Conservation (phyloP, 23 tunicate species). For the Styela plicata region DNA sequence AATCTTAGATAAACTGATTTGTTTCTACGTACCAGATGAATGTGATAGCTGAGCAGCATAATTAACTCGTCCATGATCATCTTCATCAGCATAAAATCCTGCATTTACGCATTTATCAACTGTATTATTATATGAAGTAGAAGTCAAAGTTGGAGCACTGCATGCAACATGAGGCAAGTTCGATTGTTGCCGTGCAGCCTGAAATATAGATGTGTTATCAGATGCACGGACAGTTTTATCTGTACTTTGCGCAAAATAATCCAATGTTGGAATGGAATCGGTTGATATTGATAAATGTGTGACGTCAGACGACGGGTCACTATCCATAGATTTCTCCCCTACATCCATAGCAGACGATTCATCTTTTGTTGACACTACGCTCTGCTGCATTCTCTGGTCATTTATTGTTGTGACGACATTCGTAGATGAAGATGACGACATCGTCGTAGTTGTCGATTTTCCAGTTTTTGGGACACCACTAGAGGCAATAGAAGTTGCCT, state of each 20-base stretch:
- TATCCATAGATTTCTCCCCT: conserved; percentile 43
- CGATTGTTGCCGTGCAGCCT: background rate
- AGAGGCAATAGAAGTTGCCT: background rate
- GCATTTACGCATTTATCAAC: conserved; percentile 23
- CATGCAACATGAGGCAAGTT: background rate
- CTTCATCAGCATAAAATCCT: conserved; percentile 29
- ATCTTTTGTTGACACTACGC: background rate
- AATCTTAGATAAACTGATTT: too few relatives aligned
- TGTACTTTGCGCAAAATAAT: background rate
- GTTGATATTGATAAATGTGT: conserved; percentile 79
- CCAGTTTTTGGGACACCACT: background rate
- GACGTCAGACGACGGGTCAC: conserved; percentile 78
- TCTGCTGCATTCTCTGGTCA: conserved; percentile 6
- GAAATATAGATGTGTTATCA: background rate
- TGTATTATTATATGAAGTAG: background rate
- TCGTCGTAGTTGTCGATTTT: background rate
- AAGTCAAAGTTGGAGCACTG: background rate
- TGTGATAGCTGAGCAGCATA: background rate
- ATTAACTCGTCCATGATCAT: background rate
- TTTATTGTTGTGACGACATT: background rate
- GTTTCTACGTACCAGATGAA: background rate
- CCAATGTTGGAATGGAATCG: conserved; percentile 22
- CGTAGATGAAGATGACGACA: background rate
- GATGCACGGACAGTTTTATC: conserved; percentile 5
- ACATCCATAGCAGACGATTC: background rate